Percentiles rank a stretch among this genome's conserved stretches.
Evolutionary conservation across 2,888 invertebrate genomes (phyloP).

Genomic region (Drosophila gaucha): DNA sequence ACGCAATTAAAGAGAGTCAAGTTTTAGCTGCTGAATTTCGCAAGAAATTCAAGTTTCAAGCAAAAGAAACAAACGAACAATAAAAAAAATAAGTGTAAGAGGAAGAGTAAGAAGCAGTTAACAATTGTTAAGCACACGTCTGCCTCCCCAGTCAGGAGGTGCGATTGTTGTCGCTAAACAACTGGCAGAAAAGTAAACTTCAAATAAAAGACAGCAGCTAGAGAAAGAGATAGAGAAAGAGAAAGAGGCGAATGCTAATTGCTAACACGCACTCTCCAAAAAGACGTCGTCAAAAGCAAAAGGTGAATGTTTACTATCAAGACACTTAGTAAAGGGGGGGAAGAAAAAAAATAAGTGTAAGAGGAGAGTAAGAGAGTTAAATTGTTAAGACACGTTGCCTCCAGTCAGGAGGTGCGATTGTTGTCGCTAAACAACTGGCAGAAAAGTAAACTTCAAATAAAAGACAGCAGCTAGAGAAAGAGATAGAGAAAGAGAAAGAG

Average conservation of each 20-base stretch:
- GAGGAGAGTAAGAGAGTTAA: conserved; percentile 23
- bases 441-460: conserved; percentile 4
- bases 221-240: conserved; percentile 17
- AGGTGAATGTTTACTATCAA: conserved; percentile 71
- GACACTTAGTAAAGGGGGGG: too few relatives aligned
- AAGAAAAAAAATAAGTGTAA: background rate
- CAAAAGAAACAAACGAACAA: conserved; percentile 13
- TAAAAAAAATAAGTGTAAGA: background rate
- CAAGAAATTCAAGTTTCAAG: conserved; percentile 59
- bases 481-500: conserved; percentile 33
- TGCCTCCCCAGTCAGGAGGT: conserved; percentile 73
- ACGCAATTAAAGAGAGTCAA: conserved; percentile 46
- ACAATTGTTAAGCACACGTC: conserved; percentile 67
- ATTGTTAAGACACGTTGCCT: conserved; percentile 70
- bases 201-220: conserved; percentile 25
- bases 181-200: conserved; percentile 10
- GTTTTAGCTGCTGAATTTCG: conserved; percentile 49
- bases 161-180: conserved; percentile 68
- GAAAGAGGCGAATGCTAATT: conserved; percentile 67
- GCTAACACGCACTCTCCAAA: conserved; percentile 54
- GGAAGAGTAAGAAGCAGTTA: conserved; percentile 22
- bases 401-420: conserved; percentile 68
- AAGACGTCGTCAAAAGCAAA: conserved; percentile 75
- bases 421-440: conserved; percentile 58
- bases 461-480: conserved; percentile 23